Percentiles rank a stretch among this genome's conserved stretches.
These are phyloP conservation scores for Amphibalanus amphitrite DNA, from an alignment of 1,140 invertebrate species.

Conservation along the genomic window DNA sequence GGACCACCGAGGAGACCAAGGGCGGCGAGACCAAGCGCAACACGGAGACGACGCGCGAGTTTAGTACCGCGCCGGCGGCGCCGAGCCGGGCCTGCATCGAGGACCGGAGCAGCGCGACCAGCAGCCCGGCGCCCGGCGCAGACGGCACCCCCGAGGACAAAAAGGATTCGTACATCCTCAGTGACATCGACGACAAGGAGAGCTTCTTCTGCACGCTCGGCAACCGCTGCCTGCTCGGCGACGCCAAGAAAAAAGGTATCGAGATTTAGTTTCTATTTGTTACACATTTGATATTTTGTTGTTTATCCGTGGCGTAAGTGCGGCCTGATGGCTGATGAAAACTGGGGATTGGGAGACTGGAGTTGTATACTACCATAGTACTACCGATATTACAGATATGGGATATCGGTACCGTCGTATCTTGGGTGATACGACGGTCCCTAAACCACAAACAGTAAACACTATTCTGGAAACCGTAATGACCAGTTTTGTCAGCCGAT, in stretches of 20 bases:
- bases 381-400: no score
- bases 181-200: constrained; percentile 26
- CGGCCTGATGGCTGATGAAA: no score
- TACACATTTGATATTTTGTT: no score
- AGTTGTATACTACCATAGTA: no score
- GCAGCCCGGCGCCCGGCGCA: neutral
- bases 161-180: constrained; percentile 10
- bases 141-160: constrained; percentile 7
- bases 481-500: no score
- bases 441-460: no score
- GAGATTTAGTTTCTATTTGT: no score
- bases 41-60: neutral
- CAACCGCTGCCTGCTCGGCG: constrained; percentile 51
- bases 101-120: neutral
- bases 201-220: constrained; percentile 54
- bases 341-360: no score
- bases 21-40: neutral
- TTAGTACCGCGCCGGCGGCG: neutral
- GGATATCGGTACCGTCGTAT: no score
- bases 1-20: neutral
- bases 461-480: no score
- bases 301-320: no score
- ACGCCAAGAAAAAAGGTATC: constrained; percentile 24
- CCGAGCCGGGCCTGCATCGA: neutral
- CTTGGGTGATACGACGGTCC: no score